Percentiles rank a stretch among this genome's conserved stretches.
Evolutionary conservation across 2,113 vertebrate genomes (phyloP).

Genomic region (Platycercus adscitus): DNA sequence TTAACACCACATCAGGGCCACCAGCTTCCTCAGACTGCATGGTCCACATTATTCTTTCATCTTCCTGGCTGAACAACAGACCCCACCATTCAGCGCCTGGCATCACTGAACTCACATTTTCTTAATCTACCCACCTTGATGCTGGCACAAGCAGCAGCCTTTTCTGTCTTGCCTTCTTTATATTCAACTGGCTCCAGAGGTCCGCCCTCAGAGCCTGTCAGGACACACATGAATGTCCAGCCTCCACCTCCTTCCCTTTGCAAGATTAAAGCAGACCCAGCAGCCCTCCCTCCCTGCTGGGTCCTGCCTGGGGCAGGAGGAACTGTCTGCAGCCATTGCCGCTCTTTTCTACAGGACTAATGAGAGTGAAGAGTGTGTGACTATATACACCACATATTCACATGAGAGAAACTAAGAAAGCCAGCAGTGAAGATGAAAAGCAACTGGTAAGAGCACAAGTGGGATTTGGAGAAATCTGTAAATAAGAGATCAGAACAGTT

Average conservation of each 20-base stretch:
- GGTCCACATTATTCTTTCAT: not conserved
- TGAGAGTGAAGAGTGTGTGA: not conserved
- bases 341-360: not conserved
- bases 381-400: not conserved
- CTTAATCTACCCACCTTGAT: not conserved
- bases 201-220: conserved; percentile 52
- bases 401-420: conserved; percentile 40
- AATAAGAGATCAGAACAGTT: conserved; percentile 22
- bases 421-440: conserved; percentile 69
- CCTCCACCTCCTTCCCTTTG: conserved; percentile 62
- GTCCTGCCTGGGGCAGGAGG: conserved; percentile 49
- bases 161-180: conserved; percentile 36
- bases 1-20: not conserved
- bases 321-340: not conserved
- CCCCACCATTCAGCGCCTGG: not conserved
- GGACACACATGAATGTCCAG: conserved; percentile 22
- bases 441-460: conserved; percentile 75
- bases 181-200: conserved; percentile 25
- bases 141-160: not conserved
- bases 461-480: conserved; percentile 23
- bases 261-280: conserved; percentile 52
- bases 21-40: not conserved
- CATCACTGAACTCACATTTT: not conserved
- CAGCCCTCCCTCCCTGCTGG: conserved; percentile 47
- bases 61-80: not conserved